Evolutionary conservation across 2,797 vertebrate genomes (phyloP).

Genomic region (Semaprochilodus insignis): DNA sequence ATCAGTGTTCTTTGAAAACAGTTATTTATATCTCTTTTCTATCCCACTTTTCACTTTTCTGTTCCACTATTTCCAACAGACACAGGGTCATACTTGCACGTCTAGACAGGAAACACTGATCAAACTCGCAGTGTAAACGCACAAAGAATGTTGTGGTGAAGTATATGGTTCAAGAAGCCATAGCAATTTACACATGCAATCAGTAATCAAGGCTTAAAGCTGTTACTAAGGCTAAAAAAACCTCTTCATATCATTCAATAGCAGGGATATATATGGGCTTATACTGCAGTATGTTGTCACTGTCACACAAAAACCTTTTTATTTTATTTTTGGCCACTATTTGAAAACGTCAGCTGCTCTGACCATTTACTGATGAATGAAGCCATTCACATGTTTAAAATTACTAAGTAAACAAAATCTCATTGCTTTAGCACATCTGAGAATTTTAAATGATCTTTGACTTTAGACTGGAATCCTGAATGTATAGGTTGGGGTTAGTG

Average conservation of each 20-base stretch:
- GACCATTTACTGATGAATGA: background rate
- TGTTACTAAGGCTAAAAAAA: background rate
- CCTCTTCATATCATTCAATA: background rate
- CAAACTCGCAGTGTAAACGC: slow-evolving; percentile 42
- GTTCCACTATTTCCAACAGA: background rate
- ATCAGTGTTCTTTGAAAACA: slow-evolving; percentile 42
- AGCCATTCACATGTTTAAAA: background rate
- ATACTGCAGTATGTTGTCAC: background rate
- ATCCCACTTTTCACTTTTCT: slow-evolving; percentile 16
- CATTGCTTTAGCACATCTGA: too few species aligned
- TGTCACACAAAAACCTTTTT: background rate
- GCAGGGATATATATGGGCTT: background rate
- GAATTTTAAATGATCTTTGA: too few species aligned
- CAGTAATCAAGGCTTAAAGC: background rate
- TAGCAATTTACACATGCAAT: background rate
- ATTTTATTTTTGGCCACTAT: background rate
- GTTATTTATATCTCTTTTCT: slow-evolving; percentile 45
- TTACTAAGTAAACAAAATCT: too few species aligned
- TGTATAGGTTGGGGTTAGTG: too few species aligned
- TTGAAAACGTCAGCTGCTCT: background rate
- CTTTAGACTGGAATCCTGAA: too few species aligned
- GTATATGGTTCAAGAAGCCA: background rate
- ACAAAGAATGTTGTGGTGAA: slow-evolving; percentile 28
- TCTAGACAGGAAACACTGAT: slow-evolving; percentile 64
- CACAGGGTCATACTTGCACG: slow-evolving; percentile 30